Evolutionary conservation across 2,113 vertebrate species (phyloP).

Genomic region (Mola mola): DNA sequence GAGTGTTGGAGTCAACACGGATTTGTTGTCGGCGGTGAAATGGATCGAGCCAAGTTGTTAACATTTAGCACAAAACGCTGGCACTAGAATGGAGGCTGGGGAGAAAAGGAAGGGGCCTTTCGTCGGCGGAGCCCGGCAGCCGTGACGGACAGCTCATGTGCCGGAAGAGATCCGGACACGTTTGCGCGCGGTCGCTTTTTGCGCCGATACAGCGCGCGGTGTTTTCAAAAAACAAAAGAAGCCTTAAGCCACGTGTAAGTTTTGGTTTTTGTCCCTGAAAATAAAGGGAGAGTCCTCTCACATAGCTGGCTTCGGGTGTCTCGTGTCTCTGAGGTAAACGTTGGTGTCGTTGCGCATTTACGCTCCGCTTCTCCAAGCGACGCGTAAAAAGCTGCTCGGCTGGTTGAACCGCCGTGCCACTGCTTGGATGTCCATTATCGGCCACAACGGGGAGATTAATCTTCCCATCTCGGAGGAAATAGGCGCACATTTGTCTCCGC

Average conservation of each 20-base stretch:
- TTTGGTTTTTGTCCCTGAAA: background rate
- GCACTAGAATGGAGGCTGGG: constrained; percentile 80
- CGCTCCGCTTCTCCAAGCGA: background rate
- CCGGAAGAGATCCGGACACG: constrained; percentile 1
- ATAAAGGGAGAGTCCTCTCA: fast-evolving
- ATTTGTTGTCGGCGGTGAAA: constrained; percentile 85
- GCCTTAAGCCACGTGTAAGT: too few species aligned
- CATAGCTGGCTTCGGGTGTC: background rate
- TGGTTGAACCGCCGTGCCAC: constrained; percentile 28
- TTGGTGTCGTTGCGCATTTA: constrained; percentile 3
- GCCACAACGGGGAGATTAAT: constrained; percentile 32
- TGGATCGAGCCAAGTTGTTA: constrained; percentile 84
- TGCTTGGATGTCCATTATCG: constrained; percentile 20
- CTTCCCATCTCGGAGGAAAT: constrained; percentile 35
- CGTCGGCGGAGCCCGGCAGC: constrained; percentile 40
- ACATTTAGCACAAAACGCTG: constrained; percentile 90
- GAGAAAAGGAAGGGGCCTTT: constrained; percentile 59
- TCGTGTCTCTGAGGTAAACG: background rate
- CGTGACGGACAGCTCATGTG: constrained; percentile 29
- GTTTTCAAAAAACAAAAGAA: too few species aligned
- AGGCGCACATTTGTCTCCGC: constrained; percentile 53
- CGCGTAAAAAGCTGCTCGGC: background rate
- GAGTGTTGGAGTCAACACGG: constrained; percentile 89
- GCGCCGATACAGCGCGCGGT: background rate
- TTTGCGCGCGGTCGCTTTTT: background rate